Conservation (phyloP, 2,113 vertebrate species). For the Deroptyus accipitrinus region DNA sequence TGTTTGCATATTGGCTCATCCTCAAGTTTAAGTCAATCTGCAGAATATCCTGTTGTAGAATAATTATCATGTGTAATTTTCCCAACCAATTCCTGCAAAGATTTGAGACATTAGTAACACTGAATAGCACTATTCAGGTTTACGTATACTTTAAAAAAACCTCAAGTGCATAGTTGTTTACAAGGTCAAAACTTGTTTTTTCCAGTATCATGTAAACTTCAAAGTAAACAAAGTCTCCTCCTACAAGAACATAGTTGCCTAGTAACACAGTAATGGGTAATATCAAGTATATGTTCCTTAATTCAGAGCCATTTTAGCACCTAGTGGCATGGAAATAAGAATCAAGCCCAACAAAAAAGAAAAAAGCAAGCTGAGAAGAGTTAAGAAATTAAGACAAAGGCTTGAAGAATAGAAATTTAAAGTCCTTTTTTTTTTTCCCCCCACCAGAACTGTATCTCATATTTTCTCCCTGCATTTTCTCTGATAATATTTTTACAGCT, state of each 20-base stretch:
- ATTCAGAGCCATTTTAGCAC: background rate
- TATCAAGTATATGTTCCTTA: background rate
- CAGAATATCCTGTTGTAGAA: constrained; percentile 1
- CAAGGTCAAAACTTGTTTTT: background rate
- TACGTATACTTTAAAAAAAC: background rate
- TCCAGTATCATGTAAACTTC: background rate
- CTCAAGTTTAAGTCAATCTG: constrained; percentile 18
- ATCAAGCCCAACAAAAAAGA: background rate
- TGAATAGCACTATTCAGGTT: background rate
- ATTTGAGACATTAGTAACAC: background rate
- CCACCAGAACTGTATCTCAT: background rate
- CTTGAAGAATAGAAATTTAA: background rate
- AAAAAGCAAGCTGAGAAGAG: background rate
- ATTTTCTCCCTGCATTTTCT: background rate
- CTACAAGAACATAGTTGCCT: background rate
- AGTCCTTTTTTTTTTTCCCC: background rate
- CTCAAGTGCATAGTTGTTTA: background rate
- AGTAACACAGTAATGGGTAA: background rate
- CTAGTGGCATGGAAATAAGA: background rate
- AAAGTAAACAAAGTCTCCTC: background rate
- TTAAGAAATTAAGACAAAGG: background rate
- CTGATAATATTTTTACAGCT: background rate
- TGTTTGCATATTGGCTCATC: background rate
- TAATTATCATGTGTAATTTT: constrained; percentile 44
- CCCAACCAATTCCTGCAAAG: background rate